A percentile compares a stretch with the other conserved stretches of the same genome.
Conservation (phyloP, 2,113 vertebrate genomes). For the Ptilorrhoa leucosticta region DNA sequence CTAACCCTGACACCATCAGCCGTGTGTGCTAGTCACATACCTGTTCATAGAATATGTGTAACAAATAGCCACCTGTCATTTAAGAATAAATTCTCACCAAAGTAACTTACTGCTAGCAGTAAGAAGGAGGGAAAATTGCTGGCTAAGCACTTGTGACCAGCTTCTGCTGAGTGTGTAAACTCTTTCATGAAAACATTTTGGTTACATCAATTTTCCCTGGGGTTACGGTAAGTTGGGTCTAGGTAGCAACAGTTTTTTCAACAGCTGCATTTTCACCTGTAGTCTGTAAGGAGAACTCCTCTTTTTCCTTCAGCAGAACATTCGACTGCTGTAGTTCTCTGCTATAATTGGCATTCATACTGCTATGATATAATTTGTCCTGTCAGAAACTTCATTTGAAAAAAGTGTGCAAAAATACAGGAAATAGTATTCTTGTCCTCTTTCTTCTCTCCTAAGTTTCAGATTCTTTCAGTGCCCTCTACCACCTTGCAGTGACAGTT, state of each 20-base stretch:
- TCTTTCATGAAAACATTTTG: background rate
- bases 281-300: background rate
- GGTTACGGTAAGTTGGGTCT: background rate
- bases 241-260: background rate
- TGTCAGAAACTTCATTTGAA: background rate
- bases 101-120: background rate
- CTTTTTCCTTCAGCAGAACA: background rate
- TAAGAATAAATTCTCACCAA: background rate
- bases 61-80: background rate
- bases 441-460: background rate
- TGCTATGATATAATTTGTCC: accelerated
- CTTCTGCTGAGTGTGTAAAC: background rate
- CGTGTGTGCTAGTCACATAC: background rate
- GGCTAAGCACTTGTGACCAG: background rate
- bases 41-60: background rate
- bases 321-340: background rate
- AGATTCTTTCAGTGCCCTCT: background rate
- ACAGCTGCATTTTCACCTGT: background rate
- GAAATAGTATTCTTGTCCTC: background rate
- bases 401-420: background rate
- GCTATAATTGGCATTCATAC: background rate
- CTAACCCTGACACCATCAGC: background rate
- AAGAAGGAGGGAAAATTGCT: background rate
- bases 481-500: background rate
- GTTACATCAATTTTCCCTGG: background rate